These are phyloP conservation scores for Anabas testudineus DNA, from an alignment of 2,797 vertebrate species.

Conservation along the genomic window DNA sequence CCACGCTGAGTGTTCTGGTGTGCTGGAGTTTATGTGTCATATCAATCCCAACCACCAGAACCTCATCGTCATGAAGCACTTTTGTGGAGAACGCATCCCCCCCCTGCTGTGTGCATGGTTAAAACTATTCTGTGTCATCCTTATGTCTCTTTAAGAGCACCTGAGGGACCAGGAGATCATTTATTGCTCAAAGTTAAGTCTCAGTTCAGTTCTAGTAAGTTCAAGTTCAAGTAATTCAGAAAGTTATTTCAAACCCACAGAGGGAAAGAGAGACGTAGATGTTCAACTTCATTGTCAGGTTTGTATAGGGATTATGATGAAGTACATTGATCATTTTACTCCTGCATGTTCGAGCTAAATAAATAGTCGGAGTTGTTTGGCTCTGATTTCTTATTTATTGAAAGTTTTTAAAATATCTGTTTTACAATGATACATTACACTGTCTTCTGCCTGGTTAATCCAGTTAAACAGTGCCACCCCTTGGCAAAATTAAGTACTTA, in stretches of 20 bases:
- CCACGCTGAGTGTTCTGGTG: slow-evolving; percentile 12
- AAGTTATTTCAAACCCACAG: slow-evolving; percentile 32
- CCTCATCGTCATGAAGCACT: slow-evolving; percentile 13
- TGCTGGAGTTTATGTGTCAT: slow-evolving; percentile 22
- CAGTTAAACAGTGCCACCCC: slow-evolving; percentile 61
- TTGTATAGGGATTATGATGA: slow-evolving; percentile 17
- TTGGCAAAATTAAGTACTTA: slow-evolving; percentile 46
- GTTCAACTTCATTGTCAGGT: slow-evolving; percentile 25
- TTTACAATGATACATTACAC: neutral
- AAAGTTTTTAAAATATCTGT: neutral
- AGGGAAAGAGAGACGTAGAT: neutral
- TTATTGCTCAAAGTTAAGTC: slow-evolving; percentile 40
- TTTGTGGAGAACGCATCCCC: slow-evolving; percentile 12
- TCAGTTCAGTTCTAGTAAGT: too few species aligned
- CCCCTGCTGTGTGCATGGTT: slow-evolving; percentile 31
- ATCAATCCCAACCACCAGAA: slow-evolving; percentile 42
- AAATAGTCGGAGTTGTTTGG: slow-evolving; percentile 19
- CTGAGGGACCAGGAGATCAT: slow-evolving; percentile 42
- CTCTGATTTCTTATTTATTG: neutral
- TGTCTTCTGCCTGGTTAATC: neutral
- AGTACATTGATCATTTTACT: slow-evolving; percentile 2
- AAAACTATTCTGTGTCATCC: slow-evolving; percentile 35
- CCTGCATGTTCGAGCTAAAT: neutral
- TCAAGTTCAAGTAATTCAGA: slow-evolving; percentile 42
- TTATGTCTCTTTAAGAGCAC: slow-evolving; percentile 42